Conservation (phyloP, 2,113 vertebrate species). For the Suncus etruscus region DNA sequence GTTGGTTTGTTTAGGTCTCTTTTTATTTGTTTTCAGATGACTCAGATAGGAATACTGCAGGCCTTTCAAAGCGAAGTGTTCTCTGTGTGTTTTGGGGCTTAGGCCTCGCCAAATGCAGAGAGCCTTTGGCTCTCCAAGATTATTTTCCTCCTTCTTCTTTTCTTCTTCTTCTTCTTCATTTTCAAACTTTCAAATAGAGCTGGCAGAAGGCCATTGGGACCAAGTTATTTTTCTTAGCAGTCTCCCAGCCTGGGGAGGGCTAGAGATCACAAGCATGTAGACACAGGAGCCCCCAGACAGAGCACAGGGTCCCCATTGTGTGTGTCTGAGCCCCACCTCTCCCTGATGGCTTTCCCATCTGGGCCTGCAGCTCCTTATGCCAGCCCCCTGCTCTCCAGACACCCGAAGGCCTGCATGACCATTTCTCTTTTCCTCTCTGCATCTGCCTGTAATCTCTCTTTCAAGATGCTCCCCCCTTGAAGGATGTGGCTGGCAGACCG, state of each 20-base stretch:
- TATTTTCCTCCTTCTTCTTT: conserved; percentile 85
- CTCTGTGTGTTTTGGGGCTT: conserved; percentile 87
- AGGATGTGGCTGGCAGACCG: conserved; percentile 29
- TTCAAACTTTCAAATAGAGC: conserved; percentile 87
- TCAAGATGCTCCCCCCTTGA: conserved; percentile 55
- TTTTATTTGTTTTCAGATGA: conserved; percentile 91
- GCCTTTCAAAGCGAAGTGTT: conserved; percentile 87
- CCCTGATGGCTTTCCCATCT: conserved; percentile 66
- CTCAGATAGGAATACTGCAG: conserved; percentile 88
- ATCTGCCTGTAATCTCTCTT: conserved; percentile 20
- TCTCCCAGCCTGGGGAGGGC: conserved; percentile 67
- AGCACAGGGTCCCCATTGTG: conserved; percentile 52
- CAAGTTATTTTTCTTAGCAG: conserved; percentile 84
- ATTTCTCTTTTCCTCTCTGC: neutral
- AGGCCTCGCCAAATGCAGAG: conserved; percentile 84
- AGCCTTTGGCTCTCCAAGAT: conserved; percentile 86
- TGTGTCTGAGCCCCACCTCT: accelerated
- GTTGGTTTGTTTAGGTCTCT: conserved; percentile 90
- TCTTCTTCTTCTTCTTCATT: neutral
- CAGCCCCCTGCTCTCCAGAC: conserved; percentile 23
- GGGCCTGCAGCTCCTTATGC: neutral
- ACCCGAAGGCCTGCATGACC: neutral
- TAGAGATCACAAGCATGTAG: conserved; percentile 73
- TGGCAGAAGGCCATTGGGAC: conserved; percentile 84
- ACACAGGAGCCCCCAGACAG: conserved; percentile 18